Evolutionary conservation across 2,888 invertebrate species (phyloP), one percentile per base, ranked within the genome.

Genomic region (Habroteleia sp.): DNA sequence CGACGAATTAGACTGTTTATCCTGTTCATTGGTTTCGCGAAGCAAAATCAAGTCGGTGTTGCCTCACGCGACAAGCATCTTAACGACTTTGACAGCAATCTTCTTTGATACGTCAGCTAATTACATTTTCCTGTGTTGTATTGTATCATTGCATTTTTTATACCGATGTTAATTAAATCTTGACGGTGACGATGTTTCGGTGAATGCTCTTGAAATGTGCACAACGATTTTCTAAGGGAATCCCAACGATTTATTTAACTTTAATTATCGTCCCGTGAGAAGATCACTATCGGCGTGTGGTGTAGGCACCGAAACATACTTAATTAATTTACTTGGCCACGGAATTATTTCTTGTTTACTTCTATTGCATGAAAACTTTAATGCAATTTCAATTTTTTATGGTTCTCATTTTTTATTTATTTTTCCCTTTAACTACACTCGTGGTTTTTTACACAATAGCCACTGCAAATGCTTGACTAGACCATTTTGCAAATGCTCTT

Each of bases 261-360:
- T 65, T 62, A 65, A 75, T 65, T 72, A 50, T 68, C 44, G 54
- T 74, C 69, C 39, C 63, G 62, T 77, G 74, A 74, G 74, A 77
- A 77, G 72, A 74, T 77, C 29, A 3, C 54, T 72, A 72, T 74
- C 68, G 8, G 11, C 3, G 42, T 35, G 65, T 33, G 17, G 33
- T 16, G 33, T 31, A 63, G 52, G 48, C 68, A 39, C 48, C 62
- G 37, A 54, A 33, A 60, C 33, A 62, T 44, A 41, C 13, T 62
- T 56, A 72, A 72, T 72, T 72, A 72, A 63, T 69, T 56, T 20
- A 11, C 20, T n/a, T 20, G 27, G 23, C 42, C 37, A 14, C 39
- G 62, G 8, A 23, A 16, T 8, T 35, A 14, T n/a, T n/a, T n/a
- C n/a, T 46, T 25, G 14, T 29, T 10, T 31, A 39, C n/a, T 27